Base-by-base conservation (phyloP, 2,888 invertebrate species). In the Hypercompe scribonia region DNA sequence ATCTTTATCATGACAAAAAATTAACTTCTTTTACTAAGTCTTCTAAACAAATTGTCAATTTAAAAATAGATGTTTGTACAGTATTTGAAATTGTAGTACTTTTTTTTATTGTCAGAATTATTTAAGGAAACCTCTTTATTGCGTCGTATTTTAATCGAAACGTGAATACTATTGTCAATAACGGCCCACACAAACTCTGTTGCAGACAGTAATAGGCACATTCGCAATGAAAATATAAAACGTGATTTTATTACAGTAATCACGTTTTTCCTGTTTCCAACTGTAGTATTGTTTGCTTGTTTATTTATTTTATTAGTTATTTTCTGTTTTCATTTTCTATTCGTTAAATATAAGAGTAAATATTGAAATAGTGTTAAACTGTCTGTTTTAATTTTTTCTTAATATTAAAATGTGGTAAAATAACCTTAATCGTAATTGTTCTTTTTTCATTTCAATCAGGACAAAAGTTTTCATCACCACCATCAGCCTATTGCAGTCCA, bases 181-280 rank as follows among this genome's bases (percentile, higher is more conserved):
- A 73, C 84, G 75, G 70, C 78, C 79, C 74, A 80, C 83, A 74
- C 81, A 76, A 68, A 63, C 42, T 75, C 83, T 84, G 87, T 73
- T 78, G 61, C 84, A 46, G 82, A 87, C 86, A 85, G 81, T 75
- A 76, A 74, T 78, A 71, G 73, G 68, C 78, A 79, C 76, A 81
- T 73, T 78, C 73, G 71, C 77, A 77, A 80, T 79, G 82, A 80
- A 79, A 82, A 82, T 77, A 83, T 81, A 77, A 82, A 85, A 86
- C 86, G 82, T 84, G 82, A 84, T 84, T 82, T 71, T 65, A 74
- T 63, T 74, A 77, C 70, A 69, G 71, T 70, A 68, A 71, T 82
- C 82, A 84, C 82, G 82, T 82, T 84, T 79, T 77, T 76, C 58
- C 69, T 68, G 67, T 65, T 33, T 66, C 63, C 65, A 74, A 75